Evolutionary conservation across 2,888 invertebrate genomes (phyloP), one percentile per base, ranked within the genome.

Genomic region (Choreutis nemorana): DNA sequence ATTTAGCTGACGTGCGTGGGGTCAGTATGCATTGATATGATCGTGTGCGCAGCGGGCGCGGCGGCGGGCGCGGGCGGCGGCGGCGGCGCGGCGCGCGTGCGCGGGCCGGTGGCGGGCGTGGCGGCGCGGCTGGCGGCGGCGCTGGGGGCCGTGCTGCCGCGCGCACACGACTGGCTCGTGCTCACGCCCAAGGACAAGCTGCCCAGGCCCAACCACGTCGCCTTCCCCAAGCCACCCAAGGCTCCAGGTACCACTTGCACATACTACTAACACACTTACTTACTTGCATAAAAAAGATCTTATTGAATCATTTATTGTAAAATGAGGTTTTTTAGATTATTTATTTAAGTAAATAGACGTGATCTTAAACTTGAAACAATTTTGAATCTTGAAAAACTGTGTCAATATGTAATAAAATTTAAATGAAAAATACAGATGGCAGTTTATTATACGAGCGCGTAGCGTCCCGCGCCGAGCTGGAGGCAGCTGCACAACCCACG

Each of bases 201-300:
- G 75, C 94, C 94, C 40, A 83, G 84, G 70, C 91, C 92, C 20
- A 86, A 86, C 44, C 86, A 87, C 56, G 86, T 90, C 43, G 90
- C 90, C 50, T 95, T 92, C 75, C 94, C 94, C 30, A 90, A 91
- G 67, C 94, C 94, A 41, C 94, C 94, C 26, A 93, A 92, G 70
- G 94, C 90, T 34, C 89, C 90, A 36, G 91, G 87, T 87, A 49
- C n/a, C n/a, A 34, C 40, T 35, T 23, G 11, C 22, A 9, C 14
- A 8, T n/a, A 7, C 3, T 10, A 13, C 26, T 7, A 2, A 13
- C 16, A 11, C 26, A 26, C 16, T n/a, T 11, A 13, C 23, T 3
- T 9, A 26, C 15, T n/a, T n/a, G n/a, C n/a, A n/a, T n/a, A n/a
- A n/a, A n/a, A n/a, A n/a, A n/a, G n/a, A n/a, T n/a, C n/a, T n/a